Conservation (phyloP, 2,113 vertebrate species). For the Ageneiosus marmoratus region DNA sequence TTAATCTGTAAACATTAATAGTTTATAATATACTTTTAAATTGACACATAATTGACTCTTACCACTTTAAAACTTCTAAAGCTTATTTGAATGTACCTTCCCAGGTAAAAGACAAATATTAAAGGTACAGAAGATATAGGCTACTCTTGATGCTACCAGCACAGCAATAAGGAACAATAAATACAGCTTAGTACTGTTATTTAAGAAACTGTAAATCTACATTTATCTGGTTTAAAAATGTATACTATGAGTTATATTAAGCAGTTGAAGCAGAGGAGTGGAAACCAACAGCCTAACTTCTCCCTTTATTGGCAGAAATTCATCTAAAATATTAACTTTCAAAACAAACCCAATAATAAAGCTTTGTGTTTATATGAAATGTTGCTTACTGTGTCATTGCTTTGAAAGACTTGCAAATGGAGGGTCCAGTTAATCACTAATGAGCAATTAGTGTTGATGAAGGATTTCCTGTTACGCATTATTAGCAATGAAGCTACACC, state of each 20-base stretch:
- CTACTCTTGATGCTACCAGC: not conserved
- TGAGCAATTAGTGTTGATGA: constrained; percentile 76
- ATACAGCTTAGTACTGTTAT: not conserved
- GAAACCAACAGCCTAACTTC: not conserved
- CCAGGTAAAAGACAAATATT: not conserved
- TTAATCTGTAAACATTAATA: not conserved
- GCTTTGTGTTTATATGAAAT: constrained; percentile 15
- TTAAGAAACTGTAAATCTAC: not conserved
- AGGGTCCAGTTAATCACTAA: constrained; percentile 51
- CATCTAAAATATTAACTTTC: not conserved
- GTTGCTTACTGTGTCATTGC: constrained; percentile 16
- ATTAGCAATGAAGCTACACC: constrained; percentile 89
- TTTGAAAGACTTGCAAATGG: constrained; percentile 33
- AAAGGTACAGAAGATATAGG: not conserved
- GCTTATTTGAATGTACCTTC: not conserved
- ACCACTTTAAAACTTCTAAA: not conserved
- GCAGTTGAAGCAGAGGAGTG: not conserved
- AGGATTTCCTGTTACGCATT: constrained; percentile 84
- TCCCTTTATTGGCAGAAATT: not conserved
- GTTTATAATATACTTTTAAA: not conserved
- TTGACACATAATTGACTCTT: not conserved
- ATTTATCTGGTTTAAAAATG: not conserved
- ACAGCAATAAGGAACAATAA: not conserved
- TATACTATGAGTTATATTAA: not conserved
- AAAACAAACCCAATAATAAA: constrained; percentile 4